Base-by-base conservation (phyloP, 2,113 vertebrate species). In the Leuciscus idus region DNA sequence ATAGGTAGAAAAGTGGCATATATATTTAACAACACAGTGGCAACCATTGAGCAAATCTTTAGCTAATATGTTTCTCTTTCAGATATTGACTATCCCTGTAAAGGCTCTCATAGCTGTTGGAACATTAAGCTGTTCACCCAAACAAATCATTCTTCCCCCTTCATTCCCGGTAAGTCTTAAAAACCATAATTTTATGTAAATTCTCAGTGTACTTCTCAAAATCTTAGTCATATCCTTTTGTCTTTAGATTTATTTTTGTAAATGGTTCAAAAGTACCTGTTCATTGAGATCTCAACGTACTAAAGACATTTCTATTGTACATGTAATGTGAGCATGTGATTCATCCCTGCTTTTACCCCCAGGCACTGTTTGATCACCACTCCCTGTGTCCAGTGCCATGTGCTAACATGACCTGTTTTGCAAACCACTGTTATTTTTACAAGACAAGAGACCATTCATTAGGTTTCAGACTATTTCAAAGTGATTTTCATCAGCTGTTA, bases 11-110 rank as follows among this genome's bases (percentile, higher is more conserved):
- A 48, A 48, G 39, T 74, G 39, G 11, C 33, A 43, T 23, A 70
- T 23, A 39, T 72, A 10, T 19, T 70, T 70, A 4, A 46, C 59
- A 78, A 10, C 55, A 30, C 50, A 15, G 15, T 62, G 21, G n/a
- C 23, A 39, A 33, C 19, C 12, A 13, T 11, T 70, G 66, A 39
- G 21, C 76, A 79, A 3, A 64, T 1, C 36, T 66, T 46, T 2
- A 52, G n/a, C n/a, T 83, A 36, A 8, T 55, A 8, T 33, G 11
- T 77, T 13, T 87, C 7, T 83, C 4, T 83, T 90, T 64, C 91
- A 98, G 97, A 97, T 97, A 90, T 93, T 98, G 68, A 97, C 96
- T 21, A 95, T 98, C 83, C 96, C 96, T 78, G 96, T 97, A 86
- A 98, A 96, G 88, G 96, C 96, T 8, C 94, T 97, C 77, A 93